phyloP scores from a whole-genome alignment of 2,797 vertebrate genomes.

The Pangasius krempfi region DNA sequence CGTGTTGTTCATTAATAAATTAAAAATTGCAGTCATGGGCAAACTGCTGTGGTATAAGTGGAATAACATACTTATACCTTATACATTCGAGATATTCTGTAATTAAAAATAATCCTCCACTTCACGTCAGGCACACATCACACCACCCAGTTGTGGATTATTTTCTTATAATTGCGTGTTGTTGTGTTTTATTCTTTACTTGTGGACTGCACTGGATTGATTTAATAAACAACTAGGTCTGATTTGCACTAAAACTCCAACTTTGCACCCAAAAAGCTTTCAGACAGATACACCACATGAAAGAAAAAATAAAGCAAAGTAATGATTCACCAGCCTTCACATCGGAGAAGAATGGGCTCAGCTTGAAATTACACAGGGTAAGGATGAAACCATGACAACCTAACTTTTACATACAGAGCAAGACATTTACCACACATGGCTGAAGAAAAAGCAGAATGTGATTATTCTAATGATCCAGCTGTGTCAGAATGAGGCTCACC shows the following conservation, averaged over 20 bases:
- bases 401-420: constrained; percentile 48
- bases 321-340: not conserved
- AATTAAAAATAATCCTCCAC: not conserved
- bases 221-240: constrained; percentile 14
- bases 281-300: constrained; percentile 6
- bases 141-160: not conserved
- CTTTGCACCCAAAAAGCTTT: not conserved
- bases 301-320: constrained; percentile 6
- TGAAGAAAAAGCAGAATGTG: constrained; percentile 66
- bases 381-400: constrained; percentile 10
- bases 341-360: constrained; percentile 2
- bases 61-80: not conserved
- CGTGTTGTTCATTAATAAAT: not conserved
- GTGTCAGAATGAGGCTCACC: constrained; percentile 71
- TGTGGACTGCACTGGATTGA: not conserved
- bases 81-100: not conserved
- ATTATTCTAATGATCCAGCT: constrained; percentile 72
- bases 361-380: constrained; percentile 27
- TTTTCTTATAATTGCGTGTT: not conserved
- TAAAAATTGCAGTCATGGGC: not conserved
- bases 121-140: not conserved
- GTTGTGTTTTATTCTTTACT: not conserved
- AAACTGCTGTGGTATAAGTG: not conserved
- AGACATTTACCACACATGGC: constrained; percentile 69
- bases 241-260: not conserved